Percentiles rank a stretch among this genome's conserved stretches.
These are phyloP conservation scores for Limonius californicus DNA, from an alignment of 1,140 invertebrate genomes.

Conservation along the genomic window DNA sequence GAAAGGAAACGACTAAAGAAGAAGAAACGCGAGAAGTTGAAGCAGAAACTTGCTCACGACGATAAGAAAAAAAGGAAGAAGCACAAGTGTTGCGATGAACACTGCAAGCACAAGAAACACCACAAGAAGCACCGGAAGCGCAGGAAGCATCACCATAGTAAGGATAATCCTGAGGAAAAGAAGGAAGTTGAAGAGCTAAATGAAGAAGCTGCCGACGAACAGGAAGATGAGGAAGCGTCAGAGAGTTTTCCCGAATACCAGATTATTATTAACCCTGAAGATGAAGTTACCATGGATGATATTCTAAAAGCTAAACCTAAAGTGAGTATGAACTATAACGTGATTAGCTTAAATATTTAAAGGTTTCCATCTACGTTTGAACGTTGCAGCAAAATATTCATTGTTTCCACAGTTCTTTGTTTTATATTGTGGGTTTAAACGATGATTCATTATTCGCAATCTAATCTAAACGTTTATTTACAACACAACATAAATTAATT, in stretches of 20 bases:
- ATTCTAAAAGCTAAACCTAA: conserved; percentile 34
- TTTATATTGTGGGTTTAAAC: too few relatives aligned
- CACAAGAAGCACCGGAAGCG: conserved; percentile 75
- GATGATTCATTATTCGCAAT: too few relatives aligned
- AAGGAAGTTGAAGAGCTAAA: conserved; percentile 39
- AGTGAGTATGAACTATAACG: conserved; percentile 13
- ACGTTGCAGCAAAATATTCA: too few relatives aligned
- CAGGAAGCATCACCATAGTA: conserved; percentile 66
- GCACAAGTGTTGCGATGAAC: conserved; percentile 66
- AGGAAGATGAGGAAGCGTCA: conserved; percentile 46
- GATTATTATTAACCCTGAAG: conserved; percentile 38
- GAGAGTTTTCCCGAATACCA: conserved; percentile 37
- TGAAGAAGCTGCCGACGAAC: conserved; percentile 42
- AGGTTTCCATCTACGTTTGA: neutral
- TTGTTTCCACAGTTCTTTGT: too few relatives aligned
- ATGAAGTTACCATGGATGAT: conserved; percentile 44
- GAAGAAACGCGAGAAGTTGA: conserved; percentile 63
- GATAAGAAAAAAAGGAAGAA: conserved; percentile 66
- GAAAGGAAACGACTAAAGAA: conserved; percentile 69
- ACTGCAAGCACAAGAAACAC: conserved; percentile 67
- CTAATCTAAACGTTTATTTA: too few relatives aligned
- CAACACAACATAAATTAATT: too few relatives aligned
- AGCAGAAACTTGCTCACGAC: conserved; percentile 49
- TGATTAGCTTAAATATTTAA: neutral
- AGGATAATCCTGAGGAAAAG: conserved; percentile 39